Evolutionary conservation across 1,140 invertebrate genomes (phyloP), one percentile per base, ranked within the genome.

Genomic region (Ceratitis capitata): DNA sequence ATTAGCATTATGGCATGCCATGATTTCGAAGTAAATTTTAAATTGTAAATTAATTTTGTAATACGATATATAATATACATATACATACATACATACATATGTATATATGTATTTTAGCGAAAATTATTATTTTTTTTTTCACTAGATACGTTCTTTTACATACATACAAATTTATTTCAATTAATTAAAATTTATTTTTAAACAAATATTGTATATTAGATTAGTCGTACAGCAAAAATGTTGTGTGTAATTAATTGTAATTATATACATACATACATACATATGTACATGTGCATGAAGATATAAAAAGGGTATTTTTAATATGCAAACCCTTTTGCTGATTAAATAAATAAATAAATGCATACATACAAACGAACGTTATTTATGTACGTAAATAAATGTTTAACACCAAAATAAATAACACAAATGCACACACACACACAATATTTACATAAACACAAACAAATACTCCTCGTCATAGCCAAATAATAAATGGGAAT

Each of bases 401-500:
- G 64, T 56, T 56, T 4, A 61, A 61, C 23, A 23, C 23, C 12
- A 7, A 19, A 56, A 26, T 64, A 64, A 26, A n/a, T n/a, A n/a
- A 64, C 58, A 26, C 58, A n/a, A n/a, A n/a, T n/a, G 4, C 23
- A 23, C 29, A 69, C 29, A 69, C 19, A 19, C 39, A 69, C 35
- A 39, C 29, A 69, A 42, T 14, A 10, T 6, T 16, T 39, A 39
- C 14, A 35, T 69, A 69, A 39, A 69, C 2, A 56, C 51, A 56
- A 56, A 51, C 49, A 35, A 69, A 69, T 19, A 39, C 19, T 69
- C 35, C 64, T 69, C 29, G 64, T 69, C 64, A 69, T 39, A 69
- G 35, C 64, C 64, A 69, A 69, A 69, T 69, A 69, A 69, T 69
- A 69, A 69, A 69, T 69, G 64, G 29, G 26, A 69, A 69, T 39